Evolutionary conservation across 1,140 invertebrate species (phyloP).

Genomic region (Paracyclopina nana): DNA sequence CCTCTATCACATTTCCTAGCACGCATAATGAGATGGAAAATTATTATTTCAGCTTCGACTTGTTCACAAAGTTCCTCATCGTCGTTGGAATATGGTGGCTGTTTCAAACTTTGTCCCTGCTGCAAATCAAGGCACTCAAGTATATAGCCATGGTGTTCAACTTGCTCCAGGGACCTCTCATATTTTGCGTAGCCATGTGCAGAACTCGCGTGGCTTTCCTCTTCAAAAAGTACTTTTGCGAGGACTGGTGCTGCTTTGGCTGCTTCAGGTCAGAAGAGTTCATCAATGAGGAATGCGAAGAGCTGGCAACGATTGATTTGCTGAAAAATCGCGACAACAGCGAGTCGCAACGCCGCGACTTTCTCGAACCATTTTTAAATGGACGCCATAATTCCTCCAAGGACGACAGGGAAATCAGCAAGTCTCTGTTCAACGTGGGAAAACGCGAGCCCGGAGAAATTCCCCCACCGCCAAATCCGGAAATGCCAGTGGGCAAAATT

Average conservation of each 20-base stretch:
- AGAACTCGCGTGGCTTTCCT: slow-evolving; percentile 14
- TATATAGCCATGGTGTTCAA: slow-evolving; percentile 15
- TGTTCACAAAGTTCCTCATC: slow-evolving; percentile 12
- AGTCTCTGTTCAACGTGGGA: slow-evolving; percentile 9
- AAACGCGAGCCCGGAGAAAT: neutral
- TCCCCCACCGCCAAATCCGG: neutral
- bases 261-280: slow-evolving; percentile 7
- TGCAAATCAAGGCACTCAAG: slow-evolving; percentile 5
- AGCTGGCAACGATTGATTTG: slow-evolving; percentile 3
- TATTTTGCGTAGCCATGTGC: slow-evolving; percentile 15
- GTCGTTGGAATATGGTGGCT: slow-evolving; percentile 12
- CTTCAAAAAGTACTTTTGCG: slow-evolving; percentile 16
- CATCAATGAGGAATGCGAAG: slow-evolving; percentile 5
- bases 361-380: neutral
- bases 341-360: neutral
- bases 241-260: slow-evolving; percentile 2
- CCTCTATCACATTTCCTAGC: neutral
- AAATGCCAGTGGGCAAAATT: slow-evolving; percentile 2
- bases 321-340: slow-evolving; percentile 1
- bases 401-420: neutral
- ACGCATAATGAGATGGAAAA: neutral
- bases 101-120: slow-evolving; percentile 1
- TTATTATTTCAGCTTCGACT: slow-evolving; percentile 12
- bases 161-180: slow-evolving; percentile 9
- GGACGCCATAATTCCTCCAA: too few species aligned